Evolutionary conservation across 2,113 vertebrate species (phyloP).

Genomic region (Numenius arquata): DNA sequence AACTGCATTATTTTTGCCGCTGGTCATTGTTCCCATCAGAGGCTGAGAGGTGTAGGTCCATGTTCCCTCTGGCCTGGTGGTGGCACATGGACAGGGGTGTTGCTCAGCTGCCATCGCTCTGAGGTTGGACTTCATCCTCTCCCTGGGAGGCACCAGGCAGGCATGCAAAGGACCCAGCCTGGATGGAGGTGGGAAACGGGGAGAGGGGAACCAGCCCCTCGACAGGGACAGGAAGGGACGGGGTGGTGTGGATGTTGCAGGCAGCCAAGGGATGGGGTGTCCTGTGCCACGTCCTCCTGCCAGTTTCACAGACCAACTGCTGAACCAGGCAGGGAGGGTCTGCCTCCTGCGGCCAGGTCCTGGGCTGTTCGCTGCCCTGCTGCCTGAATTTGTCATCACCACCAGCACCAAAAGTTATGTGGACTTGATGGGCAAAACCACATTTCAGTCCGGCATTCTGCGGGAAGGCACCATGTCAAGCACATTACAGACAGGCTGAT

Average conservation of each 20-base stretch:
- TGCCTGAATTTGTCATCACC: background rate
- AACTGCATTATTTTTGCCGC: background rate
- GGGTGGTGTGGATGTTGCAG: background rate
- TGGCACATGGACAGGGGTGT: background rate
- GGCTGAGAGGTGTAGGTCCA: too few species aligned
- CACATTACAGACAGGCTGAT: background rate
- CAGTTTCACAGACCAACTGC: background rate
- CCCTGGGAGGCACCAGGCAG: background rate
- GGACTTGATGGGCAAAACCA: background rate
- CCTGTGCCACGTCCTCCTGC: background rate
- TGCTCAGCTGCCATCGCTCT: background rate
- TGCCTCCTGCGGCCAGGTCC: background rate
- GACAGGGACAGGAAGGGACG: accelerated
- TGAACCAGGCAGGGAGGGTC: accelerated
- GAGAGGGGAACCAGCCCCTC: background rate
- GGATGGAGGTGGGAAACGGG: background rate
- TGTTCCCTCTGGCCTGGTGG: background rate
- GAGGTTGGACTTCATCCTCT: background rate
- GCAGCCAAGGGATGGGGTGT: background rate
- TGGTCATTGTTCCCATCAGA: background rate
- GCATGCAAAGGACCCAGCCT: background rate
- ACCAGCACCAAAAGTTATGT: background rate
- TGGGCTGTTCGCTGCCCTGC: background rate
- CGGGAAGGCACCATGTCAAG: background rate
- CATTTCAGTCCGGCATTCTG: background rate